Percentiles rank a stretch among this genome's conserved stretches.
phyloP scores from a whole-genome alignment of 2,888 invertebrate genomes.

The Drosophila mercatorum region DNA sequence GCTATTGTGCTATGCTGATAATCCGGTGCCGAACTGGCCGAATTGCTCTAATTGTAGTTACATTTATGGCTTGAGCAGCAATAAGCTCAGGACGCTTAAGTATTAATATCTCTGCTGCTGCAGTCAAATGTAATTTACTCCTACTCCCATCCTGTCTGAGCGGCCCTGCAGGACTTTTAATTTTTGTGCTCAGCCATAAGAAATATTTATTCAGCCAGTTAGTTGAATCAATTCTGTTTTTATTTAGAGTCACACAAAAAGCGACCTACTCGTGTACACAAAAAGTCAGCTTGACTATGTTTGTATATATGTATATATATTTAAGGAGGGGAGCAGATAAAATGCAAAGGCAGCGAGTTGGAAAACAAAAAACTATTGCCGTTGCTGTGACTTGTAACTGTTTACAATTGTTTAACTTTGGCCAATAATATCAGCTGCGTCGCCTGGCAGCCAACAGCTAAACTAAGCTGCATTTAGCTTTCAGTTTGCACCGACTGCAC shows the following conservation, averaged over 20 bases:
- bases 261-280: neutral
- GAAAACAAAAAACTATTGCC: conserved; percentile 70
- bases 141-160: neutral
- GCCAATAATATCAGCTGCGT: conserved; percentile 72
- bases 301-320: conserved; percentile 5
- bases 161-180: neutral
- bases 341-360: conserved; percentile 23
- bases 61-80: conserved; percentile 25
- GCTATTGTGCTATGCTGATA: conserved; percentile 44
- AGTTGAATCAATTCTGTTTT: neutral
- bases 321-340: conserved; percentile 8
- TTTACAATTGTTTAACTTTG: conserved; percentile 76
- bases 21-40: conserved; percentile 26
- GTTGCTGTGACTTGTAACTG: conserved; percentile 66
- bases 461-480: conserved; percentile 66
- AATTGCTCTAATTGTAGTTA: conserved; percentile 21
- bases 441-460: conserved; percentile 45
- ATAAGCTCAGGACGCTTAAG: conserved; percentile 16
- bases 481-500: conserved; percentile 17
- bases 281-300: neutral
- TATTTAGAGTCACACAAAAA: neutral
- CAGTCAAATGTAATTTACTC: conserved; percentile 13
- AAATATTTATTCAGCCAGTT: conserved; percentile 7
- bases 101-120: conserved; percentile 13
- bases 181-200: neutral